Evolutionary conservation across 2,113 vertebrate species (phyloP).

Genomic region (Candoia aspera): DNA sequence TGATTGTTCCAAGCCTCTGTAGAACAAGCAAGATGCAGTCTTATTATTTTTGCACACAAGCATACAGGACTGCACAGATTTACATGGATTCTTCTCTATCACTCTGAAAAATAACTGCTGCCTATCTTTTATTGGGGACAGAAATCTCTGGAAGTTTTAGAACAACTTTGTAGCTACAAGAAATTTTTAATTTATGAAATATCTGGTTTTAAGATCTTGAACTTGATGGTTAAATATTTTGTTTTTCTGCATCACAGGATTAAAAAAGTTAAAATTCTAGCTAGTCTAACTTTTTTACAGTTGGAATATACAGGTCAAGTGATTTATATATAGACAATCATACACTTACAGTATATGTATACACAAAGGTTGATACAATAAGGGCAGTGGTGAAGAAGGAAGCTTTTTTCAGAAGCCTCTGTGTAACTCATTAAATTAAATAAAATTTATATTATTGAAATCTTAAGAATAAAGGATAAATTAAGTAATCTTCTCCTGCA

Average conservation of each 20-base stretch:
- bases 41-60: background rate
- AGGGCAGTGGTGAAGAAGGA: background rate
- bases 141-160: slow-evolving; percentile 28
- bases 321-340: background rate
- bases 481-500: background rate
- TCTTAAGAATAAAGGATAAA: background rate
- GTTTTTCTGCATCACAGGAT: background rate
- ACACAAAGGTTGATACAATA: background rate
- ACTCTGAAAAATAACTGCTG: background rate
- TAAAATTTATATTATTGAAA: background rate
- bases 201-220: background rate
- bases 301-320: background rate
- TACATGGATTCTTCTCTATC: background rate
- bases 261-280: background rate
- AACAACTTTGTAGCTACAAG: background rate
- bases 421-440: background rate
- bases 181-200: background rate
- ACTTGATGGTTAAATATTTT: background rate
- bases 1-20: too few species aligned
- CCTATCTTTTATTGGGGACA: slow-evolving; percentile 24
- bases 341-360: background rate
- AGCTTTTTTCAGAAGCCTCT: background rate
- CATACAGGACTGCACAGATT: background rate
- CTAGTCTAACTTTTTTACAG: background rate
- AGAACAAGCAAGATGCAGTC: background rate